Evolutionary conservation across 2,888 invertebrate genomes (phyloP), one percentile per base, ranked within the genome.

Genomic region (Drosophila anomalipes): DNA sequence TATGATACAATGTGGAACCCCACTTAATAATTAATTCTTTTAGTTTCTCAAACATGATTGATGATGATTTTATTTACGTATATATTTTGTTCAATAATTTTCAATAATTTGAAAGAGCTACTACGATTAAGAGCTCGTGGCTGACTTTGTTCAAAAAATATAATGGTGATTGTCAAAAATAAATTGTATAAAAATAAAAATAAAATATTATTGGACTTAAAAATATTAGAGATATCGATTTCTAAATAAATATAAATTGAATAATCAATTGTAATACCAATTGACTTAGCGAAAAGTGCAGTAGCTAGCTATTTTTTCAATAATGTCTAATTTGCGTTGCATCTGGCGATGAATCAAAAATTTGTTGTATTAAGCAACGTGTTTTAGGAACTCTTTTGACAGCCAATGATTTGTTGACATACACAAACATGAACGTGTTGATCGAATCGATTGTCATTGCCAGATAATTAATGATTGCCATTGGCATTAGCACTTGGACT

Each of bases 391-490:
- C 57, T 71, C 30, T 37, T 37, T 62, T 22, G 54, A 61, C 44
- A 52, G n/a, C 12, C 33, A 33, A 57, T 49, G 7, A 52, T n/a
- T 44, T 51, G 60, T 26, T 47, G 47, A 26, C 47, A 52, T 51
- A 58, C 37, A 52, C 37, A 32, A 19, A 26, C 14, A 39, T 10
- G 33, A 35, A 39, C 44, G 44, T 67, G 53, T 49, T 41, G 26
- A 16, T 22, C 22, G 37, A 26, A 44, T 19, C 44, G 58, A 65
- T 41, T 62, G 61, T 79, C 79, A 79, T 79, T 79, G 79, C 52
- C 69, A 69, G 60, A 39, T 63, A 57, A 56, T 72, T 84, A 79
- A 74, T 66, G 70, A 63, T n/a, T 54, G 65, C 57, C 65, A 81
- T 73, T 73, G 79, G 60, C 64, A 66, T 69, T 58, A 64, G 44